Evolutionary conservation across 2,888 invertebrate genomes (phyloP).

Genomic region (Linnaemya tessellans): DNA sequence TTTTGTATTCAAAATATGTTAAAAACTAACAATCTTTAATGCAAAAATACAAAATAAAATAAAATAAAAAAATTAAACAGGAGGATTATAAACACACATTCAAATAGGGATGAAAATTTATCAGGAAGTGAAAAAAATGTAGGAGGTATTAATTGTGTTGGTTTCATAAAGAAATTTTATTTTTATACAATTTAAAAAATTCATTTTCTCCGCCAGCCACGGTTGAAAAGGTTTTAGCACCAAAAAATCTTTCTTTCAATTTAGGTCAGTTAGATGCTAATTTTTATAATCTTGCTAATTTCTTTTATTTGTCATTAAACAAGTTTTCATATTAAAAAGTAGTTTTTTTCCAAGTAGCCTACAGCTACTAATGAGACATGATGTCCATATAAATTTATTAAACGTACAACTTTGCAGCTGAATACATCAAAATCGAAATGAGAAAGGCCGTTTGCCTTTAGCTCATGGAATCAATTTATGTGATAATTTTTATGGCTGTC

Average conservation of each 20-base stretch:
- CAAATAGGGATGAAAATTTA: background rate
- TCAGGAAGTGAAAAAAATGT: background rate
- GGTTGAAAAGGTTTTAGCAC: background rate
- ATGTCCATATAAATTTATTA: background rate
- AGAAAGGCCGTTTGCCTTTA: background rate
- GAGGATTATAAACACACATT: slow-evolving; percentile 31
- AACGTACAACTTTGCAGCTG: slow-evolving; percentile 8
- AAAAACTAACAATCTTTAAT: slow-evolving; percentile 14
- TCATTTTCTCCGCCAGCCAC: no score
- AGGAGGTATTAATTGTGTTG: slow-evolving; percentile 1
- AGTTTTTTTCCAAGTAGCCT: background rate
- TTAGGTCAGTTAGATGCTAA: background rate
- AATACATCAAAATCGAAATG: background rate
- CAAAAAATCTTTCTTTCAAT: background rate
- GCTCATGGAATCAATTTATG: slow-evolving; percentile 6
- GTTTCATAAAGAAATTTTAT: background rate
- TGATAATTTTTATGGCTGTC: slow-evolving; percentile 53
- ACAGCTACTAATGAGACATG: background rate
- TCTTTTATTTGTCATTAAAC: background rate
- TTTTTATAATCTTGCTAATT: background rate
- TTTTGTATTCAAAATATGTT: slow-evolving; percentile 38
- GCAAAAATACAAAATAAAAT: slow-evolving; percentile 18
- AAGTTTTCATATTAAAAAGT: background rate
- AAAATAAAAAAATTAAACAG: background rate
- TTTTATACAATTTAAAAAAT: no score